A percentile compares a stretch with the other conserved stretches of the same genome.
These are phyloP conservation scores for Drosophila seguyi DNA, from an alignment of 1,140 invertebrate species.

Conservation along the genomic window DNA sequence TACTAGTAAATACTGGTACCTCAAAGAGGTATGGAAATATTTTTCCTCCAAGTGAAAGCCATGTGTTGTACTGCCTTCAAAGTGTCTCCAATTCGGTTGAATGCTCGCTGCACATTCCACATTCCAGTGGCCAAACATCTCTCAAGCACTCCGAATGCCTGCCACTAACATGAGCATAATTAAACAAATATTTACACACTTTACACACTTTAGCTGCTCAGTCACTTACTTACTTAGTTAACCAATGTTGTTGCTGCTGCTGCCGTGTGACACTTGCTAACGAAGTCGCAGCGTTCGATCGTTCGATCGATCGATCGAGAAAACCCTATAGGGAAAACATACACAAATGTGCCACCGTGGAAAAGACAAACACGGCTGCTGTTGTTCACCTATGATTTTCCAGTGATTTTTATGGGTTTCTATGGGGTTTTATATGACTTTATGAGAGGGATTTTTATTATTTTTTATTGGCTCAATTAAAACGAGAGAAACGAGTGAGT, in stretches of 20 bases:
- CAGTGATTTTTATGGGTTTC: constrained; percentile 61
- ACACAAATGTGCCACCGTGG: constrained; percentile 73
- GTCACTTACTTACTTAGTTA: constrained; percentile 53
- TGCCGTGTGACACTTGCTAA: constrained; percentile 56
- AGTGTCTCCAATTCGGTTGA: constrained; percentile 59
- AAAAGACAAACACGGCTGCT: constrained; percentile 69
- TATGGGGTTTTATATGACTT: constrained; percentile 55
- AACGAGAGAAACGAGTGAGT: constrained; percentile 41
- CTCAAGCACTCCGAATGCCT: constrained; percentile 55
- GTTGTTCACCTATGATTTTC: constrained; percentile 60
- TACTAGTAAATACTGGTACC: not conserved
- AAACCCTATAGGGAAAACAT: constrained; percentile 56
- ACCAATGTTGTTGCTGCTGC: constrained; percentile 60
- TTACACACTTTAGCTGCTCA: constrained; percentile 72
- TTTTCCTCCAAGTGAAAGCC: constrained; percentile 6
- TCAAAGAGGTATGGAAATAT: not conserved
- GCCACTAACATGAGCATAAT: constrained; percentile 79
- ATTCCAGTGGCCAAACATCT: constrained; percentile 55
- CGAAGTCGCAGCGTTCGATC: constrained; percentile 26
- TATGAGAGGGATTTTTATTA: constrained; percentile 58
- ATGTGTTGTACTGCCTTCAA: constrained; percentile 7
- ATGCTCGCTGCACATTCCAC: constrained; percentile 50
- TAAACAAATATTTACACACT: constrained; percentile 81
- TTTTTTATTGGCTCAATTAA: constrained; percentile 76
- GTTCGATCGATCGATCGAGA: constrained; percentile 19